Conservation (phyloP, 2,797 vertebrate species). For the Coracias cyanogaster region DNA sequence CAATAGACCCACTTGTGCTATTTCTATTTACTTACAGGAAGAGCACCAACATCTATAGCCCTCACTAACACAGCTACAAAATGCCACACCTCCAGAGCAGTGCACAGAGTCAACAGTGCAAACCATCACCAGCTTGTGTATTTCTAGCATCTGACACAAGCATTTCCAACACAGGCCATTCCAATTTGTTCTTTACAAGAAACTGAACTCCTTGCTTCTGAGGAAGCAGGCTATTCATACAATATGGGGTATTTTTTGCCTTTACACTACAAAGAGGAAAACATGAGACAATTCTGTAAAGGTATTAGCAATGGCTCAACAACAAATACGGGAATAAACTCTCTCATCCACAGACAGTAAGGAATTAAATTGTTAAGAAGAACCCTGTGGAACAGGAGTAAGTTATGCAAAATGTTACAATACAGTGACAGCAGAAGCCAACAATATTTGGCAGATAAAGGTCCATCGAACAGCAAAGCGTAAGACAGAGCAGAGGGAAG, state of each 20-base stretch:
- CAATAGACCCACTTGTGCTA: neutral
- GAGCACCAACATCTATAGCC: neutral
- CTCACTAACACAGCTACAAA: neutral
- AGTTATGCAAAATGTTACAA: neutral
- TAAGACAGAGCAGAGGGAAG: neutral
- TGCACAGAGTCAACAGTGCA: neutral
- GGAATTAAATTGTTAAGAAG: neutral
- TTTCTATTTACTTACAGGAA: neutral
- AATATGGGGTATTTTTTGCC: neutral
- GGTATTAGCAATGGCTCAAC: neutral
- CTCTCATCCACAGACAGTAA: neutral
- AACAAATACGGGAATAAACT: neutral
- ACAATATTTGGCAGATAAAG: neutral
- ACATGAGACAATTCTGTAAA: neutral
- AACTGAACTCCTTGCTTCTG: neutral
- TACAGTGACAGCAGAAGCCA: neutral
- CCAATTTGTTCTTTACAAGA: neutral
- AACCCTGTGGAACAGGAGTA: neutral
- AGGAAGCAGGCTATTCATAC: neutral
- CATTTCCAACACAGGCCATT: neutral
- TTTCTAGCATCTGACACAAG: neutral
- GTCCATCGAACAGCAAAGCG: neutral
- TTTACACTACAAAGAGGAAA: neutral
- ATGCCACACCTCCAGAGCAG: neutral
- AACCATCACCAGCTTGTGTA: neutral